These are phyloP conservation scores for Lacerta bilineata DNA, from an alignment of 2,797 vertebrate species.

Conservation along the genomic window DNA sequence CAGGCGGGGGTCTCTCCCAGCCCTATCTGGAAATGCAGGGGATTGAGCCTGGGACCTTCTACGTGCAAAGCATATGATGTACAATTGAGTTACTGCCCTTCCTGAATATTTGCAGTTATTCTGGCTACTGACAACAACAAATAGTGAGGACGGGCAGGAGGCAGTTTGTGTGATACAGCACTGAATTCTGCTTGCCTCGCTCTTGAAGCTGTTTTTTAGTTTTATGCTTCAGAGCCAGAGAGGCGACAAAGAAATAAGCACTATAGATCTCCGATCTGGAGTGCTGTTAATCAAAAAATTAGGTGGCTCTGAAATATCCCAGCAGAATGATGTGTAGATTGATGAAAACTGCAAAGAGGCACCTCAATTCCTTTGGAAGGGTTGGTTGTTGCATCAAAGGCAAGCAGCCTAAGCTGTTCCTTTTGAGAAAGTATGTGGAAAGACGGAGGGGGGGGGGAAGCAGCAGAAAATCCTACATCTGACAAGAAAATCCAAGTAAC, in stretches of 20 bases:
- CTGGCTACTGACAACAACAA: neutral
- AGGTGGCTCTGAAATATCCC: neutral
- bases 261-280: neutral
- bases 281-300: neutral
- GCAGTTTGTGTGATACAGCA: neutral
- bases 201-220: neutral
- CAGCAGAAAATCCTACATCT: neutral
- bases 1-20: too few relatives aligned
- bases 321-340: neutral
- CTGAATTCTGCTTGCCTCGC: neutral
- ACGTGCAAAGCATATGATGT: too few relatives aligned
- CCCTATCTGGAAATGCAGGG: too few relatives aligned
- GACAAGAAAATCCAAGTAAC: neutral
- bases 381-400: neutral
- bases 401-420: neutral
- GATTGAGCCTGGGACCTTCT: too few relatives aligned
- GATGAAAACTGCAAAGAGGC: neutral
- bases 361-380: neutral
- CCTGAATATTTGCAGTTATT: neutral
- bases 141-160: too few relatives aligned
- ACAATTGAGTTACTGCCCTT: too few relatives aligned
- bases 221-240: neutral
- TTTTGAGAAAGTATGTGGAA: neutral
- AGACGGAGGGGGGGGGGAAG: neutral
- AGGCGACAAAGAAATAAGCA: neutral